Conservation (phyloP, 2,797 vertebrate genomes). For the Leucoraja ocellata region DNA sequence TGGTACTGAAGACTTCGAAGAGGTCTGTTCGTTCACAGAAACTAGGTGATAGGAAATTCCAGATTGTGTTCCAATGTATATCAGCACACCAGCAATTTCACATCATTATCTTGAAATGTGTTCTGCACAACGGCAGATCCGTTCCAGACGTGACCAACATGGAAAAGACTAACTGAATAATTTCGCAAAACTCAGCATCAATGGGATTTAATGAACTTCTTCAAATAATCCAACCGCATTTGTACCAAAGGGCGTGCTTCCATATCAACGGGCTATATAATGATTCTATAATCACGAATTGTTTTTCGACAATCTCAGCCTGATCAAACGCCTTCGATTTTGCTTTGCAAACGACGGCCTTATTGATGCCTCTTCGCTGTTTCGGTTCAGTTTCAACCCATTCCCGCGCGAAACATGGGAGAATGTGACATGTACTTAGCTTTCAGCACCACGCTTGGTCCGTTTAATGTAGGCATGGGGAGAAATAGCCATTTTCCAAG, state of each 20-base stretch:
- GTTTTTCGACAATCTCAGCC: not conserved
- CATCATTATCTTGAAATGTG: not conserved
- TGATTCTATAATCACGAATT: not conserved
- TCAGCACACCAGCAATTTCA: not conserved
- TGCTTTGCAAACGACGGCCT: not conserved
- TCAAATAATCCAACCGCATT: not conserved
- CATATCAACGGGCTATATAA: not conserved
- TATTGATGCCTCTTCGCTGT: not conserved
- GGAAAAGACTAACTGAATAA: not conserved
- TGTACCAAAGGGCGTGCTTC: too few relatives aligned
- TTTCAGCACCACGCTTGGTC: constrained; percentile 26
- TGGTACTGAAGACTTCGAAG: not conserved
- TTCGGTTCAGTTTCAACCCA: not conserved
- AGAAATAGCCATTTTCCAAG: not conserved
- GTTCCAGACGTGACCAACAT: not conserved
- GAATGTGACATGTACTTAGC: not conserved
- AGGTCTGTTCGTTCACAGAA: not conserved
- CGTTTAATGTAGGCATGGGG: not conserved
- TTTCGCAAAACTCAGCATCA: not conserved
- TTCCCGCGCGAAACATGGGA: too few relatives aligned
- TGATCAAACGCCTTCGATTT: not conserved
- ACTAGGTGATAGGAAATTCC: too few relatives aligned
- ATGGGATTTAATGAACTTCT: not conserved
- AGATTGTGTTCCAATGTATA: not conserved
- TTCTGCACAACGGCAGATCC: not conserved